Conservation (phyloP, 2,888 invertebrate genomes). For the Raillietiella orientalis region DNA sequence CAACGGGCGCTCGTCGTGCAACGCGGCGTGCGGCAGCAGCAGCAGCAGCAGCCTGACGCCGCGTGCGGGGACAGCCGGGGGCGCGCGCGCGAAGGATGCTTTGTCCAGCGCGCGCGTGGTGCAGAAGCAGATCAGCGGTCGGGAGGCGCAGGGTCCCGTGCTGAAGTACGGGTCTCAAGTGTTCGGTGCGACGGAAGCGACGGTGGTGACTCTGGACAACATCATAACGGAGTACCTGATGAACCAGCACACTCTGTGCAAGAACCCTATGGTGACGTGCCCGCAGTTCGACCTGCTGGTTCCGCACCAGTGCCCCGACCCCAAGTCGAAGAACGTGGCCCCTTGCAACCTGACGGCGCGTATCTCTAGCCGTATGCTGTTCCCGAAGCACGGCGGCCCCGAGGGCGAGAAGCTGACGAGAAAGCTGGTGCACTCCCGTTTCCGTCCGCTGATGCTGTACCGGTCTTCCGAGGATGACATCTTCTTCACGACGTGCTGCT, state of each 20-base stretch:
- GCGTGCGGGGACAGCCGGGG: no score
- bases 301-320: constrained; percentile 86
- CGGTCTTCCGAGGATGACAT: constrained; percentile 28
- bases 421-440: constrained; percentile 46
- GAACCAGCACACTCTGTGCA: constrained; percentile 90
- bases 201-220: constrained; percentile 38
- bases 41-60: no score
- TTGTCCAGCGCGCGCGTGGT: constrained; percentile 16
- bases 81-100: no score
- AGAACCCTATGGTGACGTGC: constrained; percentile 88
- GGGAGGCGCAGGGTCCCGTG: constrained; percentile 6
- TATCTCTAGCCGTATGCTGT: constrained; percentile 19
- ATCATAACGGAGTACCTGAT: constrained; percentile 88
- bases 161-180: constrained; percentile 4
- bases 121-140: constrained; percentile 18
- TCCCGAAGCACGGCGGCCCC: constrained; percentile 15
- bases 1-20: no score
- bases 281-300: constrained; percentile 83
- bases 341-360: constrained; percentile 37
- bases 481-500: constrained; percentile 37
- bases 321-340: constrained; percentile 26
- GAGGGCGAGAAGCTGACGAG: constrained; percentile 32
- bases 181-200: constrained; percentile 7
- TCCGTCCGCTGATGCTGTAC: constrained; percentile 37
- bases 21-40: no score